Conservation (phyloP, 2,113 vertebrate species). For the Cyanistes caeruleus region DNA sequence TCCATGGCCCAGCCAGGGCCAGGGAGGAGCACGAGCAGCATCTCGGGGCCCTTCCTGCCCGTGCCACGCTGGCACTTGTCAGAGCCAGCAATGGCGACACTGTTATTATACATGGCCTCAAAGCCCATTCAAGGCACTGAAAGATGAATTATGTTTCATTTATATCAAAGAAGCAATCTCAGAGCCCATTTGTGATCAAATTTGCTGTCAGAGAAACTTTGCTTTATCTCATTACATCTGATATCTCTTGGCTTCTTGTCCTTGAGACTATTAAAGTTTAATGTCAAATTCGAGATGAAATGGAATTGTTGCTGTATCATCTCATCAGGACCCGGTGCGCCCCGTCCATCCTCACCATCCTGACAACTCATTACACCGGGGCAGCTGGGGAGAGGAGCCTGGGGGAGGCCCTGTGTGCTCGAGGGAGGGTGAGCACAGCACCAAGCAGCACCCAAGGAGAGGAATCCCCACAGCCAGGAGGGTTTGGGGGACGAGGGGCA, state of each 20-base stretch:
- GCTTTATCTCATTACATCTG: constrained; percentile 85
- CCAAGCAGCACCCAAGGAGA: rapidly evolving
- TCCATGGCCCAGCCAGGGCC: neutral
- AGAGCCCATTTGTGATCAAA: constrained; percentile 85
- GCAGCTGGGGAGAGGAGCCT: neutral
- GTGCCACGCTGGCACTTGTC: constrained; percentile 60
- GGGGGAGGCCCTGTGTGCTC: neutral
- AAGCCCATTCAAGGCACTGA: constrained; percentile 74
- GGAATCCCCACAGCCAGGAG: neutral
- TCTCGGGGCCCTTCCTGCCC: neutral
- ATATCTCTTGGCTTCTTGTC: constrained; percentile 84
- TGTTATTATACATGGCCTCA: constrained; percentile 72
- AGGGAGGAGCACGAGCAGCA: neutral
- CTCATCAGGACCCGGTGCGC: constrained; percentile 73
- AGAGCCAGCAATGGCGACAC: constrained; percentile 65
- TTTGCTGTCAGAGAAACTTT: constrained; percentile 86
- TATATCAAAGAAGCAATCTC: constrained; percentile 85
- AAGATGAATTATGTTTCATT: constrained; percentile 87
- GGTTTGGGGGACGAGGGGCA: rapidly evolving
- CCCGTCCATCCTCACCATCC: constrained; percentile 71
- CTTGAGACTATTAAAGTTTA: constrained; percentile 86
- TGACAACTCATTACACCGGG: constrained; percentile 76
- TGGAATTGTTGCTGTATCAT: constrained; percentile 81
- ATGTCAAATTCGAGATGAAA: constrained; percentile 84
- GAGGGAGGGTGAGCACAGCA: neutral